Conservation (phyloP, 2,888 invertebrate species). For the Lapara coniferarum region DNA sequence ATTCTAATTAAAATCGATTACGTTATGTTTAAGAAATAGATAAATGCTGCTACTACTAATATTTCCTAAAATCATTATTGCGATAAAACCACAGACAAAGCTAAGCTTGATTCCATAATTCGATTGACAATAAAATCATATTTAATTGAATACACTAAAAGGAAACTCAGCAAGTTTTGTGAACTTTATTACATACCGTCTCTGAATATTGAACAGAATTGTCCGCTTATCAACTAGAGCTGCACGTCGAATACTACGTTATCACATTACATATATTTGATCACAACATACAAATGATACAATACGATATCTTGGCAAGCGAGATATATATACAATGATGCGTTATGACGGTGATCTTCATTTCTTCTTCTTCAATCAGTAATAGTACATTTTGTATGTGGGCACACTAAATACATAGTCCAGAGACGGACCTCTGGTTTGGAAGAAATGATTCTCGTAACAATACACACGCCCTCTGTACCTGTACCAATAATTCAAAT, state of each 20-base stretch:
- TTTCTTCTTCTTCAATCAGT: slow-evolving; percentile 55
- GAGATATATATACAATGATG: slow-evolving; percentile 60
- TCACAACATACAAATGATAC: slow-evolving; percentile 73
- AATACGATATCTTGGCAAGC: slow-evolving; percentile 63
- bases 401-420: slow-evolving; percentile 82
- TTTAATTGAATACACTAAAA: slow-evolving; percentile 40
- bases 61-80: neutral
- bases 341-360: slow-evolving; percentile 41
- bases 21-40: neutral
- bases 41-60: slow-evolving; percentile 13
- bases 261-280: slow-evolving; percentile 73
- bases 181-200: slow-evolving; percentile 68
- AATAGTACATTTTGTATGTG: slow-evolving; percentile 81
- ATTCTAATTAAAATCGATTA: slow-evolving; percentile 4
- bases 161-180: slow-evolving; percentile 66
- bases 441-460: slow-evolving; percentile 84
- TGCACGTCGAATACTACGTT: slow-evolving; percentile 52
- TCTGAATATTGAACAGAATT: slow-evolving; percentile 47
- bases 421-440: slow-evolving; percentile 74
- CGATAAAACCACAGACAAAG: neutral
- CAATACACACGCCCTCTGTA: slow-evolving; percentile 82
- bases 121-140: neutral
- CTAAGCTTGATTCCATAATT: neutral
- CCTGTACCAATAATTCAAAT: slow-evolving; percentile 74
- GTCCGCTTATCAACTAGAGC: neutral